A percentile compares a stretch with the other conserved stretches of the same genome.
These are phyloP conservation scores for Larimichthys crocea DNA, from an alignment of 2,113 vertebrate genomes.

Conservation along the genomic window DNA sequence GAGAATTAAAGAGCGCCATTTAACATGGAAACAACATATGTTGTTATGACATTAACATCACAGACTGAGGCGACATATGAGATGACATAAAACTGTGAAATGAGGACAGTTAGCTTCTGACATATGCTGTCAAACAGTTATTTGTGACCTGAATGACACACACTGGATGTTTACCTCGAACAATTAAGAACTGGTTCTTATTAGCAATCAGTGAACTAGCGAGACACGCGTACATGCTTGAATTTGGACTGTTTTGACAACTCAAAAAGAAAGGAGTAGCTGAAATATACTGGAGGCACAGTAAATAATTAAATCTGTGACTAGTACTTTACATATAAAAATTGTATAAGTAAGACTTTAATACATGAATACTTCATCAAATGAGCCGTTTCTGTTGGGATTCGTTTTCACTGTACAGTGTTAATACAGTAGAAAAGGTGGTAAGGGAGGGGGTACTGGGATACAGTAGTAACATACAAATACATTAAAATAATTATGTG, in stretches of 20 bases:
- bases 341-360: background rate
- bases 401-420: constrained; percentile 18
- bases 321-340: background rate
- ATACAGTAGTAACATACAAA: constrained; percentile 43
- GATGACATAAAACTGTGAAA: constrained; percentile 31
- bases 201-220: constrained; percentile 9
- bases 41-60: constrained; percentile 9
- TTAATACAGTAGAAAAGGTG: constrained; percentile 13
- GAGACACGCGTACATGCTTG: background rate
- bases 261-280: background rate
- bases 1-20: background rate
- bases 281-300: constrained; percentile 16
- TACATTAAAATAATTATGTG: constrained; percentile 33
- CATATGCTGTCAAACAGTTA: constrained; percentile 20
- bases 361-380: constrained; percentile 6
- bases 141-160: constrained; percentile 17
- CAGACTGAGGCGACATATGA: background rate
- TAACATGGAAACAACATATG: constrained; percentile 30
- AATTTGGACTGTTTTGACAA: background rate
- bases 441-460: background rate
- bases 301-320: background rate
- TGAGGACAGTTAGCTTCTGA: constrained; percentile 25
- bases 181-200: background rate
- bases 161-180: constrained; percentile 22
- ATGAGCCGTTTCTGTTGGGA: background rate